Evolutionary conservation across 2,888 invertebrate species (phyloP).

Genomic region (Abrostola tripartita): DNA sequence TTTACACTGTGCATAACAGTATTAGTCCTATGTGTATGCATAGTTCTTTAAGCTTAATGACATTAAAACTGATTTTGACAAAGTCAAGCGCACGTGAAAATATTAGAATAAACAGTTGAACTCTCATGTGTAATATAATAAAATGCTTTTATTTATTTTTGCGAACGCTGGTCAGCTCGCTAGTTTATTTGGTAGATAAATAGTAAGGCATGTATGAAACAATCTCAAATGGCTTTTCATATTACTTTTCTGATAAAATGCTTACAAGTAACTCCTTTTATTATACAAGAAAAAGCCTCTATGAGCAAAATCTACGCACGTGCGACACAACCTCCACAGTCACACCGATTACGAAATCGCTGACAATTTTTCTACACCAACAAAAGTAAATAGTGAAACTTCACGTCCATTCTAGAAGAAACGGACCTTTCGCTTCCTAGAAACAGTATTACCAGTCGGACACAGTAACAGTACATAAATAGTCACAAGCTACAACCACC

Average conservation of each 20-base stretch:
- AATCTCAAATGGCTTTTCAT: neutral
- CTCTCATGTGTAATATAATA: no score
- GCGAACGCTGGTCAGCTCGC: no score
- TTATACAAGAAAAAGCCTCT: neutral
- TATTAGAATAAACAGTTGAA: no score
- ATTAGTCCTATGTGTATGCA: no score
- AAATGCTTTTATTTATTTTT: no score
- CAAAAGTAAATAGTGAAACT: neutral
- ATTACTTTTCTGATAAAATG: neutral
- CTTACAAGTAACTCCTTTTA: neutral
- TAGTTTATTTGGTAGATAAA: no score
- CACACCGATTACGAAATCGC: neutral
- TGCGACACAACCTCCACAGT: neutral
- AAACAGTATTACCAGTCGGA: slow-evolving; percentile 3
- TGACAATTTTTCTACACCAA: neutral
- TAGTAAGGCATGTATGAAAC: neutral
- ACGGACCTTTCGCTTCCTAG: neutral
- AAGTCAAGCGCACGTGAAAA: no score
- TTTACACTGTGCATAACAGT: no score
- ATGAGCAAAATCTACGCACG: neutral
- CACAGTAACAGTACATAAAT: slow-evolving; percentile 23
- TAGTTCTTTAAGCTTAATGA: no score
- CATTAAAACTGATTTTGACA: no score
- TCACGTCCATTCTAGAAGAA: neutral
- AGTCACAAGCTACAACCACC: neutral